Evolutionary conservation across 2,888 invertebrate species (phyloP), one percentile per base, ranked within the genome.

Genomic region (Melieria picta): DNA sequence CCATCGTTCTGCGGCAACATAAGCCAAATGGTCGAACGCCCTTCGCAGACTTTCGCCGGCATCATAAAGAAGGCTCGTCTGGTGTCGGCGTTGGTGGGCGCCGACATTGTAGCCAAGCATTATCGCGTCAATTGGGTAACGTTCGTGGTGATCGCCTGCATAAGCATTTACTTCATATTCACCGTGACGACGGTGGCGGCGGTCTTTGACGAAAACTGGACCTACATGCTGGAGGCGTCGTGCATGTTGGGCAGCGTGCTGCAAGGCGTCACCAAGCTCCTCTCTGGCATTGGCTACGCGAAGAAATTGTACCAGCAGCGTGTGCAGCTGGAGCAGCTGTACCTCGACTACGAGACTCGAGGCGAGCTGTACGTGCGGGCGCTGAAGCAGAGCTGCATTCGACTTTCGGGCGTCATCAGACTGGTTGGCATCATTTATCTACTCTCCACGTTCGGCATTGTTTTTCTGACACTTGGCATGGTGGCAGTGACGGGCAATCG

Each of bases 171-270:
- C 50, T 58, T 60, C 6, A 30, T 56, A 6, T 79, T 76, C 5
- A 77, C 78, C 2, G 46, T 68, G 1, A 61, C 46, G 5, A 80
- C 79, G 1, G 75, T 79, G 7, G 3, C 65, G 0, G 55, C 64
- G 5, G 65, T 76, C 7, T 72, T 72, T 58, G 58, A 67, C 7
- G 74, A 75, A 4, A 70, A 76, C 50, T 78, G 76, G 77, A 77
- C 73, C 63, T 75, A 74, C 16, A 6, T 75, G 16, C 48, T 81
- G n/a, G 75, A 79, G 63, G 78, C 78, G 0, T 66, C 65, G 0
- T 76, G 76, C 52, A 80, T 77, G 77, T 42, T 76, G 48, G 79
- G 80, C 45, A 78, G 77, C n/a, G 79, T 76, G 0, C 0, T 79
- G 1, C 80, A 81, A n/a, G 80, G 76, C 4, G 5, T 64, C 0